Evolutionary conservation across 53 echinoderm and acorn worm genomes (phyloP), one percentile per base, ranked within the genome.

Genomic region (Zoroaster sp.): DNA sequence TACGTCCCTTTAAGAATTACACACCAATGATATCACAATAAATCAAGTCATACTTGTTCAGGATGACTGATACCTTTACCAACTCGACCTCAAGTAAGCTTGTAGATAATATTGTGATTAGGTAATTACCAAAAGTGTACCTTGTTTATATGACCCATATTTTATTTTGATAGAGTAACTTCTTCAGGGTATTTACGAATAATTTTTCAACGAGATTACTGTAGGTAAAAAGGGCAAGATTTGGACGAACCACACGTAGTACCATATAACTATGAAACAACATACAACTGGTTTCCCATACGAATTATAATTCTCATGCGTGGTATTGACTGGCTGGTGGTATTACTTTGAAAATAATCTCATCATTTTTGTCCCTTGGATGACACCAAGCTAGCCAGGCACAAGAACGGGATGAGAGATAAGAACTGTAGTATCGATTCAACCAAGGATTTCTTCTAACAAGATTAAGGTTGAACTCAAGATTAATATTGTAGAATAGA

Each of bases 391-490:
- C 30, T 41, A 30, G 11, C 41, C 42, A 66, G 41, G 42, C 68
- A 66, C 40, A n/a, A n/a, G n/a, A 43, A 66, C 81, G 67, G 55
- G 67, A 81, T 39, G 67, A 40, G 66, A 67, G 66, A 81, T 30
- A 31, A 25, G 32, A 42, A 18, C 66, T 59, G 63, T 25, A 12
- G 15, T 35, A 66, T 66, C 37, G 81, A 75, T 28, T 2, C 20
- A 8, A 10, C 39, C 41, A 32, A 35, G 65, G 67, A 40, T 66
- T 20, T 8, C 30, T 15, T 43, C 20, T 81, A 81, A 81, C 39
- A 39, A 81, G 11, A 81, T 81, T 43, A 81, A 39, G 28, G 23
- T 14, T 41, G 41, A 81, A 54, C 40, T 41, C 40, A 30, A 81
- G 78, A 54, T 63, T 40, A 72, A 41, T 40, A 41, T 40, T 40